phyloP scores from a whole-genome alignment of 1,140 invertebrate genomes.

The Druon quercuslanigerum region DNA sequence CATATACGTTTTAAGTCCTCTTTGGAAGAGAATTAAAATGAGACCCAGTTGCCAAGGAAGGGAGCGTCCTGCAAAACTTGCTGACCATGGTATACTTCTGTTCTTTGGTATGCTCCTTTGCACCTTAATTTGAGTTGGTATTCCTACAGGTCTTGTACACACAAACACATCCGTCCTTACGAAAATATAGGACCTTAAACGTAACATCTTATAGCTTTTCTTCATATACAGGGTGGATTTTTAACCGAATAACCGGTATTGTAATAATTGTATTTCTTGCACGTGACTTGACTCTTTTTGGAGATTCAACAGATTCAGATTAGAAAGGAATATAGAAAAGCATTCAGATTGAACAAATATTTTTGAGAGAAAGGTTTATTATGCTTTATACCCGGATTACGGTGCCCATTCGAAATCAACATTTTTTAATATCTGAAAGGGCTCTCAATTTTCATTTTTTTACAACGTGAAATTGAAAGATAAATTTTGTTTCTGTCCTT shows the following conservation, averaged over 20 bases:
- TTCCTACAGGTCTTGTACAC: background rate
- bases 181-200: slow-evolving; percentile 10
- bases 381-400: too few relatives aligned
- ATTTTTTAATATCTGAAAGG: too few relatives aligned
- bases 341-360: too few relatives aligned
- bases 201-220: background rate
- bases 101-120: slow-evolving; percentile 50
- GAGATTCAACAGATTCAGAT: too few relatives aligned
- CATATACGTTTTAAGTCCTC: slow-evolving; percentile 45
- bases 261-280: background rate
- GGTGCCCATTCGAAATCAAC: too few relatives aligned
- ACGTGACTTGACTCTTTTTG: slow-evolving; percentile 1
- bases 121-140: slow-evolving; percentile 34
- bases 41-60: slow-evolving; percentile 59
- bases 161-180: slow-evolving; percentile 2
- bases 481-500: background rate
- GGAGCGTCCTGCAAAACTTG: slow-evolving; percentile 63
- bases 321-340: too few relatives aligned
- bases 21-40: slow-evolving; percentile 62
- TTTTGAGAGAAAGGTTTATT: too few relatives aligned
- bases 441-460: background rate
- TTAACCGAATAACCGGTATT: background rate
- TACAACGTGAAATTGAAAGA: background rate
- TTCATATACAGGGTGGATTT: slow-evolving; percentile 28
- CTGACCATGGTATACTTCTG: slow-evolving; percentile 69